phyloP scores from a whole-genome alignment of 2,797 vertebrate species.

The Pangasius larnaudii region DNA sequence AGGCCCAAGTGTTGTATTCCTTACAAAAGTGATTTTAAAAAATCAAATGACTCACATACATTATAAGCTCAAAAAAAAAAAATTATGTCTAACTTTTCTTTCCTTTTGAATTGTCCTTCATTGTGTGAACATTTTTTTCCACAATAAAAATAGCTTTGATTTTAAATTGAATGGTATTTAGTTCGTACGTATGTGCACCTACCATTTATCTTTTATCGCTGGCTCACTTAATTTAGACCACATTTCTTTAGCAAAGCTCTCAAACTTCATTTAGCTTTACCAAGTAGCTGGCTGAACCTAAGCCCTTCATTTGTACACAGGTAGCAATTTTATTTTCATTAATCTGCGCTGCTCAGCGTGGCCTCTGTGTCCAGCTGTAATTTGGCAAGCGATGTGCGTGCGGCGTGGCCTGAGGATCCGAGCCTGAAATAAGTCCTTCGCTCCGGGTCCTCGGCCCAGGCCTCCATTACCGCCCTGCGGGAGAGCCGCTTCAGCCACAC shows the following conservation, averaged over 20 bases:
- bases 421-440: slow-evolving; percentile 23
- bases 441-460: slow-evolving; percentile 35
- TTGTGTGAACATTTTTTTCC: neutral
- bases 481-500: slow-evolving; percentile 43
- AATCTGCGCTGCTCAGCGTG: neutral
- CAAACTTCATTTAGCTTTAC: slow-evolving; percentile 2
- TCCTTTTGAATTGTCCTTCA: neutral
- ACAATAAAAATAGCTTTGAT: neutral
- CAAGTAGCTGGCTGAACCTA: neutral
- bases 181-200: neutral
- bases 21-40: neutral
- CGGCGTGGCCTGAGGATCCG: neutral
- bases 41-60: too few species aligned
- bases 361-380: slow-evolving; percentile 25
- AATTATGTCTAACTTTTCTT: neutral
- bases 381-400: neutral
- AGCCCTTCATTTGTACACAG: slow-evolving; percentile 34
- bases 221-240: neutral
- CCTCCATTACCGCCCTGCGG: slow-evolving; percentile 51
- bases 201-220: neutral
- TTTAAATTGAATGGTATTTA: neutral
- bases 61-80: neutral
- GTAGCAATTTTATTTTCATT: slow-evolving; percentile 33
- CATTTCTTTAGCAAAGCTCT: slow-evolving; percentile 2
- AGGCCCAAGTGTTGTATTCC: neutral